Conservation (phyloP, 2,113 vertebrate species). For the Butastur rufipennis region DNA sequence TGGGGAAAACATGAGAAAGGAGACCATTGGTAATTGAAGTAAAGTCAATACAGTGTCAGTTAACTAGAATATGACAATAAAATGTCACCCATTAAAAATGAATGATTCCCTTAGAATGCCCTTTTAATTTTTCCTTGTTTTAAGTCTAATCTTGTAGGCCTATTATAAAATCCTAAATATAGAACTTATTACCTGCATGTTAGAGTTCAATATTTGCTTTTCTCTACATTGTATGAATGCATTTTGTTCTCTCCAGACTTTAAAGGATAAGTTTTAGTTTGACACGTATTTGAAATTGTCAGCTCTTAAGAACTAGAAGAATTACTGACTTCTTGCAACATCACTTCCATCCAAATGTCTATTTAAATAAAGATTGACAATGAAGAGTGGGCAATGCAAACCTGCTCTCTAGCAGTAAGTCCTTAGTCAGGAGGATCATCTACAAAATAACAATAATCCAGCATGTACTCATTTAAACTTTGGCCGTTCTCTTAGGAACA, state of each 20-base stretch:
- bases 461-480: background rate
- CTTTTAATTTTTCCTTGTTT: background rate
- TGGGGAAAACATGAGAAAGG: background rate
- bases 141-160: background rate
- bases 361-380: background rate
- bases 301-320: background rate
- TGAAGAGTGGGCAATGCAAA: background rate
- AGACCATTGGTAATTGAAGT: background rate
- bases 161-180: accelerated
- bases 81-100: background rate
- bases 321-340: background rate
- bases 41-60: background rate
- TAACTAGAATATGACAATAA: background rate
- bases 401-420: background rate
- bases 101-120: background rate
- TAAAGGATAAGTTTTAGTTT: background rate
- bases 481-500: background rate
- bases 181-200: background rate
- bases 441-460: background rate
- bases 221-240: background rate
- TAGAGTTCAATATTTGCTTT: background rate
- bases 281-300: background rate
- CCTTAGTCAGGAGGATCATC: background rate
- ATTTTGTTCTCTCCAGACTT: background rate
- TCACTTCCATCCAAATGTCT: background rate